Evolutionary conservation across 23 tunicate genomes (phyloP), one percentile per base, ranked within the genome.

Genomic region (Oikopleura albicans): DNA sequence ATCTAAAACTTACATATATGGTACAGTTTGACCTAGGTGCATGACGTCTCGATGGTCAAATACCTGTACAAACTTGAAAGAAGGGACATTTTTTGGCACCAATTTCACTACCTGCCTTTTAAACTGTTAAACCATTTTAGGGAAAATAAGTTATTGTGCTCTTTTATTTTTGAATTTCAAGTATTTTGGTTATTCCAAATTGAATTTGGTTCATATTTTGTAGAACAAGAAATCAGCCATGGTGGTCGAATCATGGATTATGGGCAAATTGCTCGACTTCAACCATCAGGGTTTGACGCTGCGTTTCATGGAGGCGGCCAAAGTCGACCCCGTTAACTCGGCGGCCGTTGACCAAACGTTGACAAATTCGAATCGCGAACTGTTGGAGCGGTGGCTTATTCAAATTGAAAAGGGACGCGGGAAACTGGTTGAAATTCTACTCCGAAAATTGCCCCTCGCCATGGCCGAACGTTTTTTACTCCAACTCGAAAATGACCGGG

Each of bases 231-330:
- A n/a, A n/a, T n/a, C n/a, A 49, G 22, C 22, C 63, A 71, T 71
- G 79, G 79, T 71, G 79, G 79, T 71, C 34, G 79, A 71, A 71
- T 71, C 79, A 29, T 71, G 79, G 79, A 71, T 71, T 31, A 71
- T 71, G 79, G 79, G 79, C 79, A 71, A 71, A 71, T 71, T 71
- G 79, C 79, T 71, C 79, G 79, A 71, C 79, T 71, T 71, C 35
- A 71, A 71, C 31, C 79, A 71, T 31, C 79, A 71, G 79, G 31
- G 79, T 71, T 71, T 71, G 79, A 71, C 79, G 4, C 79, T 71
- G 36, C 27, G 79, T 22, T 71, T 71, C 37, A 71, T 71, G 34
- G 79, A 71, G 31, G 79, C 79, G 4, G 79, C 79, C 34, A 71
- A 71, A 29, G 2, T 2, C 27, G 2, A 27, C 2, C 34, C 27